Conservation (phyloP, 2,888 invertebrate genomes). For the Harpagoxenus sublaevis region DNA sequence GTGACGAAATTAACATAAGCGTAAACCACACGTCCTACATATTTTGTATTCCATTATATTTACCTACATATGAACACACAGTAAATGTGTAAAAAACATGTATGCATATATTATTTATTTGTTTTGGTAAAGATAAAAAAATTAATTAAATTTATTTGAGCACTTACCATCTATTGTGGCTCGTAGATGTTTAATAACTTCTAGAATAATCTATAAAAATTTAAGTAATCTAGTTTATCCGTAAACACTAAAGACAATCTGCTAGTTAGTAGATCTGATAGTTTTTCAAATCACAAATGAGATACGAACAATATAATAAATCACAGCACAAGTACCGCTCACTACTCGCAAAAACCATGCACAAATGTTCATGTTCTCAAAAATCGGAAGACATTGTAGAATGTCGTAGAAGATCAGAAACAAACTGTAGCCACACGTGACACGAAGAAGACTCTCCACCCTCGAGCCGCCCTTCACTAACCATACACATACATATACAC, state of each 20-base stretch:
- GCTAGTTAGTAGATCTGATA: not conserved
- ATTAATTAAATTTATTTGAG: not conserved
- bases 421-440: conserved; percentile 62
- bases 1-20: conserved; percentile 67
- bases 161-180: conserved; percentile 5
- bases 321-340: not conserved
- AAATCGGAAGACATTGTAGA: conserved; percentile 5
- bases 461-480: conserved; percentile 61
- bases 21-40: conserved; percentile 52
- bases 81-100: not conserved
- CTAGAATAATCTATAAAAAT: not conserved
- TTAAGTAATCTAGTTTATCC: not conserved
- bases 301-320: not conserved
- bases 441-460: conserved; percentile 57
- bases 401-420: conserved; percentile 23
- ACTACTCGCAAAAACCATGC: not conserved
- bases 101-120: not conserved
- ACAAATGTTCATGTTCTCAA: not conserved
- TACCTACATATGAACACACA: not conserved
- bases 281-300: conserved; percentile 1
- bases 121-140: not conserved
- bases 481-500: conserved; percentile 56
- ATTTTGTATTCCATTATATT: conserved; percentile 10
- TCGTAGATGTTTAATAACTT: not conserved
- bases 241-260: not conserved